A percentile compares a stretch with the other conserved stretches of the same genome.
Evolutionary conservation across 2,888 invertebrate species (phyloP).

Genomic region (Drosophila incognita): DNA sequence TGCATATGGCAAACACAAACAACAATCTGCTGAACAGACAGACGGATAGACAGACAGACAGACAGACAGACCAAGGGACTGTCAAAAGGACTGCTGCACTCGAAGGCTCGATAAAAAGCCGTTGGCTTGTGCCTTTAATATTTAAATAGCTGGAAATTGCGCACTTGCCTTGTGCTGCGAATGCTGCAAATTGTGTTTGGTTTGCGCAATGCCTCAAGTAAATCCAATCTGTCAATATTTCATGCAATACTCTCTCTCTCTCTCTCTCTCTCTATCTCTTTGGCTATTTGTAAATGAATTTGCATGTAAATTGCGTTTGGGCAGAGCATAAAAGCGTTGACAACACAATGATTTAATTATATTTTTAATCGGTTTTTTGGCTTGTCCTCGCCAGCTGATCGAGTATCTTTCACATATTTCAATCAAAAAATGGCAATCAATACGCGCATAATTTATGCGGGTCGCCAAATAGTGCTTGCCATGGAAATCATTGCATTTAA

Average conservation of each 20-base stretch:
- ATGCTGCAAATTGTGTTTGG: constrained; percentile 12
- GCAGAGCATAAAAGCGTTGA: constrained; percentile 7
- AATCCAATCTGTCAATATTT: neutral
- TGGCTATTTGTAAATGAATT: constrained; percentile 32
- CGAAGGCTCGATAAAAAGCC: constrained; percentile 10
- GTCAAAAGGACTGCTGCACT: constrained; percentile 36
- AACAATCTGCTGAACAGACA: constrained; percentile 30
- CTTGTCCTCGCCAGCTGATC: constrained; percentile 9
- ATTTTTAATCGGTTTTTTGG: constrained; percentile 36
- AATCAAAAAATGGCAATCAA: constrained; percentile 74
- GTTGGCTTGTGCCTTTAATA: constrained; percentile 36
- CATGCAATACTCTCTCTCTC: neutral
- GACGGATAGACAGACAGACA: constrained; percentile 22
- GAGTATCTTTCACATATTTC: constrained; percentile 38
- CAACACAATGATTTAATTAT: constrained; percentile 70
- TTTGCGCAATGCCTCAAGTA: neutral
- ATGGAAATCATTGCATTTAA: constrained; percentile 33
- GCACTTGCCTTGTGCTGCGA: neutral
- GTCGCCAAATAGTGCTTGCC: neutral
- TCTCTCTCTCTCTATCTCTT: neutral
- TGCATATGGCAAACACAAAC: constrained; percentile 32
- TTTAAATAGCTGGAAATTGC: constrained; percentile 32
- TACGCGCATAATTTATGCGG: constrained; percentile 68
- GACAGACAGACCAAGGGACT: constrained; percentile 19
- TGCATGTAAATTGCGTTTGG: constrained; percentile 55